Base-by-base conservation (phyloP, 2,888 invertebrate genomes). In the Drosophila neutralis region DNA sequence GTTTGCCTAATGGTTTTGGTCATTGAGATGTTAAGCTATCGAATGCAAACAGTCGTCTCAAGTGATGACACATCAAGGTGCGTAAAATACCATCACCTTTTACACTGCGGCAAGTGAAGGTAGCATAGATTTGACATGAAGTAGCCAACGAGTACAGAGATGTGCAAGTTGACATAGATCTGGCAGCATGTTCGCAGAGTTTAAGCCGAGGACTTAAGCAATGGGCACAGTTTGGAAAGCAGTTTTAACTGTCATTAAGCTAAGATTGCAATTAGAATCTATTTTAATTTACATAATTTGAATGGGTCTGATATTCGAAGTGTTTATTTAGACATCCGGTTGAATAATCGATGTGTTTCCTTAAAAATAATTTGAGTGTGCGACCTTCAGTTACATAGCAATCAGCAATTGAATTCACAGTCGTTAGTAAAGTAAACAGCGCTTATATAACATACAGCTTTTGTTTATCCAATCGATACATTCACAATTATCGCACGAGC, bases 21-120 rank as follows among this genome's bases (percentile, higher is more conserved):
- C 75, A 82, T 83, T 80, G 74, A 77, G 78, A 61, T 75, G 88
- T 85, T 89, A 60, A 67, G 65, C 79, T 59, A 80, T 80, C 64
- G 80, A 61, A 51, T 74, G 60, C 53, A 48, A 64, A 58, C 49
- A 48, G 54, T 69, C 59, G 63, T 67, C 66, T 89, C 76, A 78
- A 84, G 86, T 76, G 83, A 82, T 85, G 83, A 85, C 90, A 87
- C 83, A 87, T 89, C 86, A 80, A 73, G 73, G 84, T 83, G 83
- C 81, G 73, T 65, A 35, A 31, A 24, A 52, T 35, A 54, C 38
- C 38, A 58, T 48, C 62, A 63, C 45, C 48, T 49, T 54, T 64
- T n/a, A 0, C 36, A 58, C 73, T 33, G 42, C 40, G 52, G 36
- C 54, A 49, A 33, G 38, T 36, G 54, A 59, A 42, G 33, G 69